Conservation (phyloP, 2,888 invertebrate genomes). For the Drosophila tripunctata region DNA sequence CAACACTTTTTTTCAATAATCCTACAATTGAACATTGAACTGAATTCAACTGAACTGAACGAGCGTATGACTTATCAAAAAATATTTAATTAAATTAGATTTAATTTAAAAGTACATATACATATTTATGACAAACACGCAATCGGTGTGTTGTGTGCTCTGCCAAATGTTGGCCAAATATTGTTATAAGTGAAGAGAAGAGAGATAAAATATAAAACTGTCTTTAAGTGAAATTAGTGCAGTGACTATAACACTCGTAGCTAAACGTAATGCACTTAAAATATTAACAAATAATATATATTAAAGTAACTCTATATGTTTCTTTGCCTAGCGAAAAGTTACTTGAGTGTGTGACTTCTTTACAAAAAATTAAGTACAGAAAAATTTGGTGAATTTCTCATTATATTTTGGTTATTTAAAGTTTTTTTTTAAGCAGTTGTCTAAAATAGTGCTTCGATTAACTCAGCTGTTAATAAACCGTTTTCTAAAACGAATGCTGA, state of each 20-base stretch:
- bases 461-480: no score
- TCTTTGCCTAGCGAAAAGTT: no score
- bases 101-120: conserved; percentile 52
- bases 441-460: no score
- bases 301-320: no score
- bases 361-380: no score
- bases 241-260: neutral
- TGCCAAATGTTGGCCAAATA: conserved; percentile 36
- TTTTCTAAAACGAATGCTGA: no score
- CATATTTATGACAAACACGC: conserved; percentile 42
- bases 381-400: no score
- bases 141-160: conserved; percentile 1
- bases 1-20: conserved; percentile 56
- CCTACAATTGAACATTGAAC: conserved; percentile 2
- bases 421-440: no score
- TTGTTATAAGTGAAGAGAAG: neutral
- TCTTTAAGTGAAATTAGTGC: neutral
- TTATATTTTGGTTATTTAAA: no score
- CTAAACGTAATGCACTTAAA: neutral
- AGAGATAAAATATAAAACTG: neutral
- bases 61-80: conserved; percentile 47
- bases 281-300: no score
- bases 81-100: conserved; percentile 70
- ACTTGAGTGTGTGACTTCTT: no score
- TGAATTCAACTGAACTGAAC: conserved; percentile 40